phyloP scores from a whole-genome alignment of 2,888 invertebrate species.

The Sesamia inferens region DNA sequence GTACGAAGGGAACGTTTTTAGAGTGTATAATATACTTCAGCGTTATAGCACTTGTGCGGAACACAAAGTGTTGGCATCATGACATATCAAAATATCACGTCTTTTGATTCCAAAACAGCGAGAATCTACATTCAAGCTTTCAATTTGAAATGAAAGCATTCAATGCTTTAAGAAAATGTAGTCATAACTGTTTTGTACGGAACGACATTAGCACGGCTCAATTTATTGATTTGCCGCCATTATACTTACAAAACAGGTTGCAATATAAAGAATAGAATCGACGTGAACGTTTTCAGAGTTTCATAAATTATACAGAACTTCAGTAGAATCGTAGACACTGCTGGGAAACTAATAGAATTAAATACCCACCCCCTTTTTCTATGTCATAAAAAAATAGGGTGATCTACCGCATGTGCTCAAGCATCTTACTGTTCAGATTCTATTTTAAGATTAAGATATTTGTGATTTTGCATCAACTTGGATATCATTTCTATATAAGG shows the following conservation, averaged over 20 bases:
- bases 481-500: neutral
- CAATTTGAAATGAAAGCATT: conserved; percentile 59
- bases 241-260: conserved; percentile 49
- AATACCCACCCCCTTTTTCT: conserved; percentile 11
- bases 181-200: conserved; percentile 37
- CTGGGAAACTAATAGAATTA: conserved; percentile 35
- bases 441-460: conserved; percentile 18
- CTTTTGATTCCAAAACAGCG: conserved; percentile 67
- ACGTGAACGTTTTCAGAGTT: conserved; percentile 44
- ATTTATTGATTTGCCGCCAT: conserved; percentile 48
- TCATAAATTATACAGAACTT: conserved; percentile 56
- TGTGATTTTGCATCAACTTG: conserved; percentile 4
- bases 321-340: conserved; percentile 37
- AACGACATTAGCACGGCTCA: conserved; percentile 39
- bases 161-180: conserved; percentile 30
- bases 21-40: conserved; percentile 52
- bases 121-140: conserved; percentile 74
- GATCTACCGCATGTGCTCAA: conserved; percentile 33
- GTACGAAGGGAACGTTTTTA: conserved; percentile 48
- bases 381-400: conserved; percentile 28
- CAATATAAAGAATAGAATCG: conserved; percentile 40
- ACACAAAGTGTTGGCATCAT: conserved; percentile 57
- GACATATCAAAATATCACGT: conserved; percentile 64
- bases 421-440: conserved; percentile 16
- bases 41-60: conserved; percentile 59